These are phyloP conservation scores for Siderastrea siderea DNA, from an alignment of 92 coral and sea anemone species.

Conservation along the genomic window DNA sequence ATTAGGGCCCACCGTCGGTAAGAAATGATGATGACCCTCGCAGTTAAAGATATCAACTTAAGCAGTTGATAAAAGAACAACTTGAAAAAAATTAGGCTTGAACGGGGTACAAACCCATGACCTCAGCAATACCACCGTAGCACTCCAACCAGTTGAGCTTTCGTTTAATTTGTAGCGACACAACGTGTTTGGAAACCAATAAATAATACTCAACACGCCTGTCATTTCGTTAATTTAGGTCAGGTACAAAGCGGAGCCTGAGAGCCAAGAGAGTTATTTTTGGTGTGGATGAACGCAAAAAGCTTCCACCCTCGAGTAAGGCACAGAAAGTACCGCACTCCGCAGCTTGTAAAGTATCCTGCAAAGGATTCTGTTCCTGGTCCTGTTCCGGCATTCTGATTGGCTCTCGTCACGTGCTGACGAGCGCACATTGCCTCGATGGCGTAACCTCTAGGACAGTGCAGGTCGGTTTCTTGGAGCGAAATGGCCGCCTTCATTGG, in stretches of 20 bases:
- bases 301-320: slow-evolving; percentile 7
- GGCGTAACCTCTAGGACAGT: slow-evolving; percentile 47
- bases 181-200: too few relatives aligned
- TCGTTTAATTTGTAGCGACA: too few relatives aligned
- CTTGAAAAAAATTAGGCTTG: too few relatives aligned
- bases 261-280: slow-evolving; percentile 31
- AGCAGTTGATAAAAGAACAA: too few relatives aligned
- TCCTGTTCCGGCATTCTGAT: slow-evolving; percentile 77
- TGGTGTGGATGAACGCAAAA: slow-evolving; percentile 53
- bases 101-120: too few relatives aligned
- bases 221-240: not conserved
- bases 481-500: slow-evolving; percentile 68
- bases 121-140: too few relatives aligned
- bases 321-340: slow-evolving; percentile 76
- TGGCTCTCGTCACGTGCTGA: slow-evolving; percentile 81
- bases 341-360: slow-evolving; percentile 76
- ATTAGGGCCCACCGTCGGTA: too few relatives aligned
- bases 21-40: too few relatives aligned
- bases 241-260: not conserved
- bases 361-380: slow-evolving; percentile 77
- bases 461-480: slow-evolving; percentile 78
- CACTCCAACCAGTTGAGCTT: too few relatives aligned
- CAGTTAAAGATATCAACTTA: too few relatives aligned
- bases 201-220: too few relatives aligned
- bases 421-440: slow-evolving; percentile 89